phyloP scores from a whole-genome alignment of 1,140 invertebrate species.

The Pararge aegeria region DNA sequence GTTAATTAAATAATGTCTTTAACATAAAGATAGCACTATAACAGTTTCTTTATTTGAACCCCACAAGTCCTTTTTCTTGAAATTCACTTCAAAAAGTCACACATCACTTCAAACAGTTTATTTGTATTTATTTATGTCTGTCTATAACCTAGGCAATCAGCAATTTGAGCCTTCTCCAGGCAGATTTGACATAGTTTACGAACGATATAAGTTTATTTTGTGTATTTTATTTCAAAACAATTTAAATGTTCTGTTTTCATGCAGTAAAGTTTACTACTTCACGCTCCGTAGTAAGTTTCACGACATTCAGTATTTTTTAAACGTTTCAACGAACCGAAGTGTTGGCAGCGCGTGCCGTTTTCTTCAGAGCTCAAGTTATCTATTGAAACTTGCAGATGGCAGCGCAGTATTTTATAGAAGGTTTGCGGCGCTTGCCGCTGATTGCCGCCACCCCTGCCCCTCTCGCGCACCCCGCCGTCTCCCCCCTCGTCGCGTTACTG shows the following conservation, averaged over 20 bases:
- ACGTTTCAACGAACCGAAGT: conserved; percentile 52
- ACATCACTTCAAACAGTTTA: conserved; percentile 47
- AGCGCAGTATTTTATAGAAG: conserved; percentile 71
- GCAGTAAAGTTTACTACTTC: conserved; percentile 48
- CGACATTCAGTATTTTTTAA: conserved; percentile 64
- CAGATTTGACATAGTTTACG: conserved; percentile 54
- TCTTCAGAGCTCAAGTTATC: conserved; percentile 71
- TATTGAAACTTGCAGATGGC: conserved; percentile 78
- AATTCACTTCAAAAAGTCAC: conserved; percentile 46
- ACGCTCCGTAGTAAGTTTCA: conserved; percentile 59
- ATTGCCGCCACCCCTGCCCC: conserved; percentile 32
- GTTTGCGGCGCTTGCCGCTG: conserved; percentile 50
- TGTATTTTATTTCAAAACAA: conserved; percentile 13
- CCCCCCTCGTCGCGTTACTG: conserved; percentile 25
- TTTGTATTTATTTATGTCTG: conserved; percentile 21
- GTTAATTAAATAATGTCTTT: too few species aligned
- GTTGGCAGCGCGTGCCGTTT: conserved; percentile 69
- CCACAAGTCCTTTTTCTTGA: conserved; percentile 63
- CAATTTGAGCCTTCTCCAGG: conserved; percentile 27
- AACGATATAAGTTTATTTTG: conserved; percentile 28
- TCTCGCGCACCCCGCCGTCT: conserved; percentile 16
- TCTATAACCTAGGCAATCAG: conserved; percentile 25
- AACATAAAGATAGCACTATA: conserved; percentile 51
- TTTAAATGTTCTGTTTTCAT: conserved; percentile 42
- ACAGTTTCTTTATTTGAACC: conserved; percentile 46